phyloP scores from a whole-genome alignment of 1,140 invertebrate genomes.

The Platyscapa corneri region DNA sequence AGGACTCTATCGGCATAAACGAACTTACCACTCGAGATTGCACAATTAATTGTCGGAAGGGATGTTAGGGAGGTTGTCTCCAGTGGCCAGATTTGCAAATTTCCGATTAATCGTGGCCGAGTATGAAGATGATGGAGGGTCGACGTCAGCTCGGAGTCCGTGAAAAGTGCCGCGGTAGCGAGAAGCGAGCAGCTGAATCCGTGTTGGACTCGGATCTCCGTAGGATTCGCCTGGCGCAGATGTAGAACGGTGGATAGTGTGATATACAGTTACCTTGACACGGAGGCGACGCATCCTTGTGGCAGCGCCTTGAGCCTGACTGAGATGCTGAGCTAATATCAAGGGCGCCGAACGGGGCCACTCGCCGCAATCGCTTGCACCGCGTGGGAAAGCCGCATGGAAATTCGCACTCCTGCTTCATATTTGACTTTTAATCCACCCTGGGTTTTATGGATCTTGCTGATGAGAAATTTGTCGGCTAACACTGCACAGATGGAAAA shows the following conservation, averaged over 20 bases:
- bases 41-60: no score
- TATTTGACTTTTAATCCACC: neutral
- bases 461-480: neutral
- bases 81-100: no score
- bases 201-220: neutral
- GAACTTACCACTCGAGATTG: no score
- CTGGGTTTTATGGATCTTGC: no score
- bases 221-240: conserved; percentile 13
- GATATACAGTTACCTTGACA: conserved; percentile 53
- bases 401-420: neutral
- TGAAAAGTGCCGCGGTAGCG: no score
- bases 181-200: no score
- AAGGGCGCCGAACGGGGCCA: conserved; percentile 44
- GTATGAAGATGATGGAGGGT: no score
- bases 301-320: neutral
- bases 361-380: neutral
- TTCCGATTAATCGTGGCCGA: no score
- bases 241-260: conserved; percentile 52
- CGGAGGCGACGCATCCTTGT: conserved; percentile 15
- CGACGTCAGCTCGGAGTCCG: no score
- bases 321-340: neutral
- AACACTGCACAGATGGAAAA: neutral
- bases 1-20: no score
- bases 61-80: no score
- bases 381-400: neutral